Percentiles rank a stretch among this genome's conserved stretches.
Evolutionary conservation across 2,113 vertebrate genomes (phyloP).

Genomic region (Cricetomys ansorgei): DNA sequence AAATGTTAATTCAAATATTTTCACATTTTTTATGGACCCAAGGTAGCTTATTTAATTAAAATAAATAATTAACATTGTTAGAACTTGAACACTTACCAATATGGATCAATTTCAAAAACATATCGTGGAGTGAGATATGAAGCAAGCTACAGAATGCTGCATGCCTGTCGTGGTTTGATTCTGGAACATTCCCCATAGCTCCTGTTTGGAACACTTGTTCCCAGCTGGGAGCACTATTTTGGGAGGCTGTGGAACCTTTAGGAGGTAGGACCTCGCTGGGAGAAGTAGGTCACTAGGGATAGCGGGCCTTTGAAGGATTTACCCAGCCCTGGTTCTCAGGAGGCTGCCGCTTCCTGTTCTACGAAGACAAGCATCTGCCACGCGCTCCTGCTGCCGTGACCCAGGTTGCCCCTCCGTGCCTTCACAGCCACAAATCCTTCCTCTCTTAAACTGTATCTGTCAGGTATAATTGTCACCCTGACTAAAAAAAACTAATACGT

Average conservation of each 20-base stretch:
- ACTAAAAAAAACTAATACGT: neutral
- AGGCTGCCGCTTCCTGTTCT: too few species aligned
- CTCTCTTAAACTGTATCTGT: neutral
- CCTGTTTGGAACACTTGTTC: neutral
- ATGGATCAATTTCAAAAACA: neutral
- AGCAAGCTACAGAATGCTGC: neutral
- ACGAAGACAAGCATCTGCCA: too few species aligned
- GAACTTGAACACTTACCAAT: neutral
- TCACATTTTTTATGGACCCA: neutral
- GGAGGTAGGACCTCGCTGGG: neutral
- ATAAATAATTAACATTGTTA: conserved; percentile 31
- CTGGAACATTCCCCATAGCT: neutral
- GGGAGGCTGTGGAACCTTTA: neutral
- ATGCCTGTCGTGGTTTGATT: neutral
- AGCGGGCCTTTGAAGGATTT: neutral
- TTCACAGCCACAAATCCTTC: neutral
- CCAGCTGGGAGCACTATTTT: neutral
- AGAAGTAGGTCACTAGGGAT: neutral
- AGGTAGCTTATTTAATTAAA: conserved; percentile 40
- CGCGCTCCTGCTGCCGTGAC: neutral
- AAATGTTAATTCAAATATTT: conserved; percentile 26
- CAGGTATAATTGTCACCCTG: too few species aligned
- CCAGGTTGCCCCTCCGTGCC: neutral
- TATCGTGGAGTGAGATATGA: neutral
- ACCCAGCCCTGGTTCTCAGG: neutral